Percentiles rank a stretch among this genome's conserved stretches.
Evolutionary conservation across 2,888 invertebrate genomes (phyloP).

Genomic region (Entomobrya multifasciata): DNA sequence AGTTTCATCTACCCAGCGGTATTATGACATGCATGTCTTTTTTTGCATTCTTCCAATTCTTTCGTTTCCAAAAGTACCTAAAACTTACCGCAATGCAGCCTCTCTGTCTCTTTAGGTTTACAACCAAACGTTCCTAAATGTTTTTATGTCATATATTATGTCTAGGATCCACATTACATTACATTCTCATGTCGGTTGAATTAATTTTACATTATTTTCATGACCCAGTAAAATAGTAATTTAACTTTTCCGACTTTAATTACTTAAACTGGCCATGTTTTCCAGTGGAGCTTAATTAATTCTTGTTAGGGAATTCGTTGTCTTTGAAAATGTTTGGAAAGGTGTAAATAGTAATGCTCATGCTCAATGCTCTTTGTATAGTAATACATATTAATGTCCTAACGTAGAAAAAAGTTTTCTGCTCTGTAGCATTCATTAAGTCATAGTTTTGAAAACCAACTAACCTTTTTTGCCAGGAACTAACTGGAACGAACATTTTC

Average conservation of each 20-base stretch:
- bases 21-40: not conserved
- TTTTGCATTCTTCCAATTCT: constrained; percentile 22
- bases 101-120: not conserved
- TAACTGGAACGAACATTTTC: no score
- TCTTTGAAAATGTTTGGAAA: no score
- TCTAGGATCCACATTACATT: not conserved
- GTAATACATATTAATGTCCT: no score
- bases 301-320: no score
- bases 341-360: no score
- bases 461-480: no score
- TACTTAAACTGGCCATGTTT: no score
- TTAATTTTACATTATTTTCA: constrained; percentile 35
- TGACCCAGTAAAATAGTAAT: not conserved
- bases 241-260: not conserved
- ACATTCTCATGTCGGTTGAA: constrained; percentile 22
- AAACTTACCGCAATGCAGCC: constrained; percentile 68
- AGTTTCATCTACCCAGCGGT: constrained; percentile 6
- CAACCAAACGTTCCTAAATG: not conserved
- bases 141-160: not conserved
- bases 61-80: constrained; percentile 57
- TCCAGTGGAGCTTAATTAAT: no score
- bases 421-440: no score
- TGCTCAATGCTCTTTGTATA: no score
- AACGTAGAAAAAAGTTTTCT: no score
- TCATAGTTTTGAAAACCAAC: no score